phyloP scores from a whole-genome alignment of 1,140 invertebrate species.

The Drosophila funebris region DNA sequence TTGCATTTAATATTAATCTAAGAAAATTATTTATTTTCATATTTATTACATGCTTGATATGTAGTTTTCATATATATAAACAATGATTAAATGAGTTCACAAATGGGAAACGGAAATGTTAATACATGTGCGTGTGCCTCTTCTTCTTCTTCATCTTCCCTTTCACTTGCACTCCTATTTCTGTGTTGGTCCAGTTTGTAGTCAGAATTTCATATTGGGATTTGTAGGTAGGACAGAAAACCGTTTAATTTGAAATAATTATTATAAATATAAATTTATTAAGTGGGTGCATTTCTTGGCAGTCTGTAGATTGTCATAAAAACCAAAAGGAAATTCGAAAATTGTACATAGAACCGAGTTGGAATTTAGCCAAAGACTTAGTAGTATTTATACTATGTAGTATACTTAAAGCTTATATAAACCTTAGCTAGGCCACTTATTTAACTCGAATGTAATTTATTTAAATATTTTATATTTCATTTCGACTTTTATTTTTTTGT shows the following conservation, averaged over 20 bases:
- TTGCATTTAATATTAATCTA: slow-evolving; percentile 60
- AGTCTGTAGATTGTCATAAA: slow-evolving; percentile 78
- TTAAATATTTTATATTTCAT: slow-evolving; percentile 27
- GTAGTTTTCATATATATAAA: slow-evolving; percentile 63
- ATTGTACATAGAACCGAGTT: slow-evolving; percentile 11
- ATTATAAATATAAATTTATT: not conserved
- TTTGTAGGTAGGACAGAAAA: slow-evolving; percentile 27
- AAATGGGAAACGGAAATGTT: slow-evolving; percentile 2
- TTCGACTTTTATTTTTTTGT: slow-evolving; percentile 28
- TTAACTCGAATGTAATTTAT: slow-evolving; percentile 32
- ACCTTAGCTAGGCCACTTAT: slow-evolving; percentile 58
- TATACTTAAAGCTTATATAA: slow-evolving; percentile 69
- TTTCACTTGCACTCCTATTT: too few species aligned
- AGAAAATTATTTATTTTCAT: slow-evolving; percentile 49
- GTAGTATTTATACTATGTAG: slow-evolving; percentile 21
- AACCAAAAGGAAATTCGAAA: slow-evolving; percentile 60
- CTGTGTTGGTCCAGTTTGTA: slow-evolving; percentile 65
- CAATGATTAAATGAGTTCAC: slow-evolving; percentile 35
- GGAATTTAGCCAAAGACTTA: slow-evolving; percentile 28
- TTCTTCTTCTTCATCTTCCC: too few species aligned
- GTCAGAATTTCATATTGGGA: slow-evolving; percentile 25
- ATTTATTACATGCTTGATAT: slow-evolving; percentile 74
- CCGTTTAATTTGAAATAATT: slow-evolving; percentile 11
- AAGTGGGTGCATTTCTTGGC: slow-evolving; percentile 54
- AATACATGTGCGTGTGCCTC: slow-evolving; percentile 1